These are phyloP conservation scores for Drosophila hamatofila DNA, from an alignment of 2,888 invertebrate species.

Conservation along the genomic window DNA sequence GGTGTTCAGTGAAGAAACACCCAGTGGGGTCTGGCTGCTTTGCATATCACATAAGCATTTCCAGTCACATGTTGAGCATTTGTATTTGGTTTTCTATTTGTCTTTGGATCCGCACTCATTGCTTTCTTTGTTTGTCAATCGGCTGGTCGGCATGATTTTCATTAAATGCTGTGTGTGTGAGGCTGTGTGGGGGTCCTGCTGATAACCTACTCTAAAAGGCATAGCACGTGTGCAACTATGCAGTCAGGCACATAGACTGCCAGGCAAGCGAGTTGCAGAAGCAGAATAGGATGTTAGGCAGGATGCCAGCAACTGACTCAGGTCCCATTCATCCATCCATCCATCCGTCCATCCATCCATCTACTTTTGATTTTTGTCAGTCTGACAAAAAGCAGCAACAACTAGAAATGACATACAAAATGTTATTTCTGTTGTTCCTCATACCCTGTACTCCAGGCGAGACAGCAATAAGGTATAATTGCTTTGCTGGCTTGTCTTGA, in stretches of 20 bases:
- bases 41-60: conserved; percentile 42
- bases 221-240: conserved; percentile 41
- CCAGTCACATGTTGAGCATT: conserved; percentile 40
- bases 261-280: conserved; percentile 3
- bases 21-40: conserved; percentile 19
- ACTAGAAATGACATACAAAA: conserved; percentile 59
- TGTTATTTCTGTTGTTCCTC: conserved; percentile 48
- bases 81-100: conserved; percentile 32
- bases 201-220: conserved; percentile 21
- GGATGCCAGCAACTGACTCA: conserved; percentile 21
- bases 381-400: conserved; percentile 9
- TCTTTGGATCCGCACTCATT: conserved; percentile 27
- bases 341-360: conserved; percentile 46
- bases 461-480: no score
- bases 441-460: neutral
- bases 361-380: conserved; percentile 45
- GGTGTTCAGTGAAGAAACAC: conserved; percentile 14
- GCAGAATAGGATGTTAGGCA: conserved; percentile 1
- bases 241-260: conserved; percentile 23
- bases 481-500: neutral
- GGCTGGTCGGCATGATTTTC: conserved; percentile 40
- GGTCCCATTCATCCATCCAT: conserved; percentile 35
- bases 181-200: neutral
- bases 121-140: conserved; percentile 35
- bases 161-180: conserved; percentile 25